Base-by-base conservation (phyloP, 35 echinoderm and acorn worm genomes). In the Apostichopus parvimensis region DNA sequence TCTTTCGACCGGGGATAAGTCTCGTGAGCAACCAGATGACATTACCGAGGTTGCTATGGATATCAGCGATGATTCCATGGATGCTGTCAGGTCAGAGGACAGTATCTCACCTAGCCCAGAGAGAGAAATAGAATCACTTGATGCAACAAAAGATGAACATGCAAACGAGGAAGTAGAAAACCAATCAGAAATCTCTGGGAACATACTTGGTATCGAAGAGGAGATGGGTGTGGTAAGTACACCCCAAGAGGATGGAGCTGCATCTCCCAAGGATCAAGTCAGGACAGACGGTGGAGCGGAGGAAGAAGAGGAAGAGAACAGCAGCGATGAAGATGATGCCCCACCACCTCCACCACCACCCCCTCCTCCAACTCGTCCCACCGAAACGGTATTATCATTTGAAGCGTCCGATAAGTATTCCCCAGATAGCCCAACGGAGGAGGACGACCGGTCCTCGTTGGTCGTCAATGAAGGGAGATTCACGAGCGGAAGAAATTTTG, bases 11-110 rank as follows among this genome's bases (percentile, higher is more conserved):
- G 58, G 1, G 0, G 12, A 61, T 8, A 61, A 9, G 7, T 2
- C 58, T 9, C 12, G 12, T 2, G 58, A 61, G 58, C 57, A 53
- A 14, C 7, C 45, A 1, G 86, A 88, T 73, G 68, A 88, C 24
- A 73, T 72, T 20, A 88, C 86, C n/a, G 86, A 88, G 64, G 17
- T 88, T 28, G 86, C 26, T 18, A 88, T 88, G 86, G 86, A 88
- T 54, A 88, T 88, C 22, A 88, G 86, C 54, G 86, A 88, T 88
- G 86, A 88, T n/a, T 88, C 86, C 24, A 88, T 13, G 71, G 86
- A 73, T 88, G 68, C 23, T 17, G 86, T 88, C 9, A 17, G 8
- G 15, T 28, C 62, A 72, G 86, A 72, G 62, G 86, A 72, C 8
- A 28, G 86, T 52, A 52, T 28, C 5, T 11, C 14, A 23, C 2